These are phyloP conservation scores for Ecdyonurus torrentis DNA, from an alignment of 2,888 invertebrate genomes.

Conservation along the genomic window DNA sequence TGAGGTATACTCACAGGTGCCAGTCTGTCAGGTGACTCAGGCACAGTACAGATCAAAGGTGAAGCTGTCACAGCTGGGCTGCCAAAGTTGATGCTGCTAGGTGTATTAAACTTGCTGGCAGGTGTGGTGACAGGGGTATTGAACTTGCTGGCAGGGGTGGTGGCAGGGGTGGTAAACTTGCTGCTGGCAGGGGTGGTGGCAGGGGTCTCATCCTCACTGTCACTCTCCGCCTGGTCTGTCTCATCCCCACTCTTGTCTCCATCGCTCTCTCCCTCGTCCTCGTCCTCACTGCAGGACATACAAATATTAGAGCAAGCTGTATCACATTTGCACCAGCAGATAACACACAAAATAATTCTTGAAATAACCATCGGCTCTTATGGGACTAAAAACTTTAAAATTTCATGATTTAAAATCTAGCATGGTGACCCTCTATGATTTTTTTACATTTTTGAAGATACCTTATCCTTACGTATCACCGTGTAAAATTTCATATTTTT, in stretches of 20 bases:
- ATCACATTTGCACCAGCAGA: too few species aligned
- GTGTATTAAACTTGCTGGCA: background rate
- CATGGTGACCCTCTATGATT: too few species aligned
- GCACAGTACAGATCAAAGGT: background rate
- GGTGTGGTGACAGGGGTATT: background rate
- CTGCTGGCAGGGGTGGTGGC: background rate
- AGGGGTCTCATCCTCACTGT: constrained; percentile 20
- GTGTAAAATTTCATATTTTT: too few species aligned
- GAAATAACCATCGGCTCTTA: too few species aligned
- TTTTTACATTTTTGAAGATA: too few species aligned
- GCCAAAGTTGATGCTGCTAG: too few species aligned
- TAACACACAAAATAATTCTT: too few species aligned
- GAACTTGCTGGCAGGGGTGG: background rate
- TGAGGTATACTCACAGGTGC: background rate
- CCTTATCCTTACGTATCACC: too few species aligned
- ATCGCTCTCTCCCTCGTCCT: constrained; percentile 37
- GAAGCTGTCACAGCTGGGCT: too few species aligned
- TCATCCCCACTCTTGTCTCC: constrained; percentile 30
- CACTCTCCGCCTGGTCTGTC: constrained; percentile 15
- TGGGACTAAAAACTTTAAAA: too few species aligned
- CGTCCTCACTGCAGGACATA: constrained; percentile 29
- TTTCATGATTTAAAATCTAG: too few species aligned
- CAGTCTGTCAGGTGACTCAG: background rate
- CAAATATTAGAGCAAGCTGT: too few species aligned
- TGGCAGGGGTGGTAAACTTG: background rate